phyloP scores from a whole-genome alignment of 2,113 vertebrate species.

The Bos indicus region DNA sequence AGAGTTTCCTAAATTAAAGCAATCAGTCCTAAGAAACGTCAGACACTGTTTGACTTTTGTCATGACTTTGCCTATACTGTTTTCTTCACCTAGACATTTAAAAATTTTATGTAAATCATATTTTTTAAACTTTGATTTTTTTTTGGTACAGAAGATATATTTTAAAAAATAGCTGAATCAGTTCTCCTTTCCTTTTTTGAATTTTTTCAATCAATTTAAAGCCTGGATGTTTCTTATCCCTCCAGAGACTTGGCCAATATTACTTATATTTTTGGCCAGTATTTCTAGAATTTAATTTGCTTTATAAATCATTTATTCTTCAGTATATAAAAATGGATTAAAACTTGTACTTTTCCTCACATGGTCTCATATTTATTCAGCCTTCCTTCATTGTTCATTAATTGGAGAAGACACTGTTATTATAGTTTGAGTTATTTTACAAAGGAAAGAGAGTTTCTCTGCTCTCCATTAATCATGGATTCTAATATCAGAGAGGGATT shows the following conservation, averaged over 20 bases:
- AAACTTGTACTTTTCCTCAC: not conserved
- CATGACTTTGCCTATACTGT: not conserved
- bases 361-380: not conserved
- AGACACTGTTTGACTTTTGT: not conserved
- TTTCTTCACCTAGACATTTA: not conserved
- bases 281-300: not conserved
- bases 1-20: not conserved
- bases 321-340: not conserved
- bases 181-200: not conserved
- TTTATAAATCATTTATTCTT: not conserved
- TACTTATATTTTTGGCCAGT: not conserved
- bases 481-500: not conserved
- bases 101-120: not conserved
- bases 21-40: not conserved
- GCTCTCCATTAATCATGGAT: not conserved
- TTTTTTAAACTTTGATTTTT: not conserved
- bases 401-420: not conserved
- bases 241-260: not conserved
- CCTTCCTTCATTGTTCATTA: not conserved
- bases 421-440: not conserved
- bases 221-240: not conserved
- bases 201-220: not conserved
- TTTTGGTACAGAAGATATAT: not conserved
- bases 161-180: not conserved
- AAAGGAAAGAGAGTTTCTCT: not conserved